A percentile compares a stretch with the other conserved stretches of the same genome.
phyloP scores from a whole-genome alignment of 2,888 invertebrate genomes.

The Agrotis segetum region DNA sequence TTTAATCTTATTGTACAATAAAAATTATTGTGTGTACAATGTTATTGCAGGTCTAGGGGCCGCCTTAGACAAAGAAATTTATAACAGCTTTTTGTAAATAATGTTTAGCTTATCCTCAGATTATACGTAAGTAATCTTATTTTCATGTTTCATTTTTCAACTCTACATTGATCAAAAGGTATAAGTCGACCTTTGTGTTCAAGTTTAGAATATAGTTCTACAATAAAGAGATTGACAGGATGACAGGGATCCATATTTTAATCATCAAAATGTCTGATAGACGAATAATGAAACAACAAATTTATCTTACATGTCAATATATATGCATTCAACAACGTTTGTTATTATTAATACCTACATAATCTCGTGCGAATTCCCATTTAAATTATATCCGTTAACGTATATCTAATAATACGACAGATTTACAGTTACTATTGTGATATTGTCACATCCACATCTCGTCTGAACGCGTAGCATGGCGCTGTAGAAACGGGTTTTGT shows the following conservation, averaged over 20 bases:
- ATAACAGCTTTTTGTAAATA: too few relatives aligned
- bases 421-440: not conserved
- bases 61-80: too few relatives aligned
- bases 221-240: not conserved
- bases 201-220: not conserved
- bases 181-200: too few relatives aligned
- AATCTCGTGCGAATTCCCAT: not conserved
- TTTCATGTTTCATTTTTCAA: too few relatives aligned
- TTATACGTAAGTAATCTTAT: too few relatives aligned
- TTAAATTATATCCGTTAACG: not conserved
- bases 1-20: too few relatives aligned
- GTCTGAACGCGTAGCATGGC: too few relatives aligned
- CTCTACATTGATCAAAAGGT: too few relatives aligned
- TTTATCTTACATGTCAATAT: not conserved
- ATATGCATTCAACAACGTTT: not conserved
- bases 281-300: not conserved
- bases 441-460: not conserved
- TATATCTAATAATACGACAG: not conserved
- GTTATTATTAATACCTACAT: not conserved
- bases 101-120: too few relatives aligned
- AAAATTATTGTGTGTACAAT: too few relatives aligned
- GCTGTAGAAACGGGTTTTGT: too few relatives aligned
- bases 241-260: not conserved
- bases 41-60: too few relatives aligned
- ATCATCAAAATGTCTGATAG: not conserved